Conservation (phyloP, 2,113 vertebrate genomes). For the Microtus pennsylvanicus region DNA sequence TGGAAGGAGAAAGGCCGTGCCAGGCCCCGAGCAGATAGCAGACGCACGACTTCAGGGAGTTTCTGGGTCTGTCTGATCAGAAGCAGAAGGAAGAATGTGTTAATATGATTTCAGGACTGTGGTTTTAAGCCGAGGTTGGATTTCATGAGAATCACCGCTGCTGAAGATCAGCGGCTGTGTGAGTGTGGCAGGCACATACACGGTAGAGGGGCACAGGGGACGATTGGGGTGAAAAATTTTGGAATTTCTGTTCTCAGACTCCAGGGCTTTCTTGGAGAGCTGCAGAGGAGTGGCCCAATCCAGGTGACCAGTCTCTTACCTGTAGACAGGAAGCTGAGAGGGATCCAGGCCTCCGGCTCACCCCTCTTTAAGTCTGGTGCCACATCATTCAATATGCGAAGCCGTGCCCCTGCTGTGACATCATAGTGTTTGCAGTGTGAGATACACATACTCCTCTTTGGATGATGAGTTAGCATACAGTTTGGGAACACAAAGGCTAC, state of each 20-base stretch:
- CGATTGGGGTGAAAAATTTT: background rate
- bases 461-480: background rate
- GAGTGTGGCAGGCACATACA: background rate
- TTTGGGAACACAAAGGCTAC: slow-evolving; percentile 42
- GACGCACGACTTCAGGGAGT: background rate
- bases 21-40: slow-evolving; percentile 40
- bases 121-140: slow-evolving; percentile 27
- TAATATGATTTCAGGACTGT: slow-evolving; percentile 16
- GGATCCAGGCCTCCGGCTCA: background rate
- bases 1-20: slow-evolving; percentile 30
- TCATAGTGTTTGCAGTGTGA: background rate
- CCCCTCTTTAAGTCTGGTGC: background rate
- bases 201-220: background rate
- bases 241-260: background rate
- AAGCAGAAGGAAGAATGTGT: background rate
- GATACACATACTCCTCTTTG: background rate
- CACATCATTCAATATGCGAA: background rate
- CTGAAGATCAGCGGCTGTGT: background rate
- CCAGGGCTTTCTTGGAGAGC: background rate
- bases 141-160: background rate
- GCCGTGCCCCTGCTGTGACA: background rate
- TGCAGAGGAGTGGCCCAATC: background rate
- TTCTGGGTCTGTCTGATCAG: background rate
- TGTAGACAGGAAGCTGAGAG: background rate
- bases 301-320: background rate